phyloP scores from a whole-genome alignment of 2,113 vertebrate species.

The Phalacrocorax brasilianus region DNA sequence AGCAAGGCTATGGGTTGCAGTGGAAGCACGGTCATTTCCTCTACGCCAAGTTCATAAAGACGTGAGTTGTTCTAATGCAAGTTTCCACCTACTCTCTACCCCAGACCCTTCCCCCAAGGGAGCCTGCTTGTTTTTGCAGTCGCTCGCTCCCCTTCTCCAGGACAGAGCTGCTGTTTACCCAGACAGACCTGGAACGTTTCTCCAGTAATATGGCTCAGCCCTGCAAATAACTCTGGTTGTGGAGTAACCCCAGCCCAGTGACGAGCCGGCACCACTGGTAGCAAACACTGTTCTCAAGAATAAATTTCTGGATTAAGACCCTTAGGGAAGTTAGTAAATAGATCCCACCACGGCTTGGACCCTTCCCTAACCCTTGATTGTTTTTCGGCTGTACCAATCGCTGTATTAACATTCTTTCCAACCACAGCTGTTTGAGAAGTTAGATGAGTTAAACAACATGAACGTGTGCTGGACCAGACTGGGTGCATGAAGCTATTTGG shows the following conservation, averaged over 20 bases:
- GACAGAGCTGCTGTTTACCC: neutral
- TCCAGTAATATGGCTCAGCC: neutral
- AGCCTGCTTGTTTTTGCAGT: neutral
- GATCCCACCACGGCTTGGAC: neutral
- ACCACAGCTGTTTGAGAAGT: neutral
- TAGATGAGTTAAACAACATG: neutral
- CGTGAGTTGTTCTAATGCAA: neutral
- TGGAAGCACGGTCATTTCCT: accelerated
- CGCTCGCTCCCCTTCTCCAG: neutral
- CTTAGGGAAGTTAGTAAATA: neutral
- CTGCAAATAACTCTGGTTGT: neutral
- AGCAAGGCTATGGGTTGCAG: neutral
- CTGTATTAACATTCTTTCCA: slow-evolving; percentile 6
- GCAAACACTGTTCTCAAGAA: neutral
- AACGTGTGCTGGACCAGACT: neutral
- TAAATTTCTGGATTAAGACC: neutral
- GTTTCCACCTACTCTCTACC: neutral
- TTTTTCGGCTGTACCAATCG: neutral
- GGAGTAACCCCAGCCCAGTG: neutral
- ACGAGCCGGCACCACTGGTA: neutral
- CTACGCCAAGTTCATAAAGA: too few species aligned
- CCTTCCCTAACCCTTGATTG: neutral
- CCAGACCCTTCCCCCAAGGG: neutral
- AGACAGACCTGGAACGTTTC: neutral
- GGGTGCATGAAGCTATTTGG: neutral